phyloP scores from a whole-genome alignment of 2,888 invertebrate genomes.

The Zhuqinia jingwanae region DNA sequence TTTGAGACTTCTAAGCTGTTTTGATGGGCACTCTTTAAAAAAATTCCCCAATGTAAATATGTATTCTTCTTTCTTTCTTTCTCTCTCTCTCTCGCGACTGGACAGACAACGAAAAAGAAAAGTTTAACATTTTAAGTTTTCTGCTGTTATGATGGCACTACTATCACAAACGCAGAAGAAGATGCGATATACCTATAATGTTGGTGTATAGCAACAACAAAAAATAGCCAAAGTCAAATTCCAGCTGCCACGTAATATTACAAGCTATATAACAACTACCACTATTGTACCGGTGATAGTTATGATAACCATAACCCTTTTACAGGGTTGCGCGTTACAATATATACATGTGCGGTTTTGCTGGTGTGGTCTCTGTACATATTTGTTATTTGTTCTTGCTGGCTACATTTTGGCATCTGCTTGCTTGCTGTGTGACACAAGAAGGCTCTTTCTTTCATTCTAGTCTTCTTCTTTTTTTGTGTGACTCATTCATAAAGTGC shows the following conservation, averaged over 20 bases:
- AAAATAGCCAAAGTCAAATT: conserved; percentile 12
- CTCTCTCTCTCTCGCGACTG: neutral
- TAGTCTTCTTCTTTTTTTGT: neutral
- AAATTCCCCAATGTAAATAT: conserved; percentile 18
- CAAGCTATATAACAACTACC: neutral
- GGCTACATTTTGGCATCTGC: conserved; percentile 27
- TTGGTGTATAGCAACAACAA: neutral
- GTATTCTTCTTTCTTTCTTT: neutral
- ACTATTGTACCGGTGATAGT: neutral
- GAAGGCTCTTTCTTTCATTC: conserved; percentile 1
- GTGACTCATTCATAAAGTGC: conserved; percentile 49
- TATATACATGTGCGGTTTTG: neutral
- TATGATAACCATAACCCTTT: too few relatives aligned
- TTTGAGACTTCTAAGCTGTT: neutral
- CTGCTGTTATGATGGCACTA: neutral
- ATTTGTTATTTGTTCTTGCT: neutral
- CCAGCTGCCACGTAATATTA: neutral
- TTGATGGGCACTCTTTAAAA: conserved; percentile 16
- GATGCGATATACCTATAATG: neutral
- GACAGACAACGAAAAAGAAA: conserved; percentile 14
- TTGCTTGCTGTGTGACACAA: conserved; percentile 27
- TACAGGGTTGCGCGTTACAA: neutral
- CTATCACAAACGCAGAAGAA: neutral
- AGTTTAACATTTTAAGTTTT: conserved; percentile 15
- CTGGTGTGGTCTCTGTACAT: conserved; percentile 10